These are phyloP conservation scores for Poeciliopsis paucimaculata DNA, from an alignment of 2,797 vertebrate species.

Conservation along the genomic window DNA sequence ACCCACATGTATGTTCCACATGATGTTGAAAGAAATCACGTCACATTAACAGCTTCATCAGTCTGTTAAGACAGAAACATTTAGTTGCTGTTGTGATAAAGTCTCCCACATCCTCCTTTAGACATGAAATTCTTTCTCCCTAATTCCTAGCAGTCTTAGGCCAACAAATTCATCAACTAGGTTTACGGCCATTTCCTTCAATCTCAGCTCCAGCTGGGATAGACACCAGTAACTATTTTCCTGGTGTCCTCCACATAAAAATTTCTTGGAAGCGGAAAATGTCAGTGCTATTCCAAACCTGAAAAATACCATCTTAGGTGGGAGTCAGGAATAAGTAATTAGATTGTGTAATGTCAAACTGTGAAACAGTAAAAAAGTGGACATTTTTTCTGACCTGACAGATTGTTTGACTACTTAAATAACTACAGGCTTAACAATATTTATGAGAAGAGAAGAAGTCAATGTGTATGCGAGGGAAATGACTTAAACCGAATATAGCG, in stretches of 20 bases:
- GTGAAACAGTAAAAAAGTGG: neutral
- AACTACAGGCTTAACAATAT: neutral
- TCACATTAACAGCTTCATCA: neutral
- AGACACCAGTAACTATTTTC: neutral
- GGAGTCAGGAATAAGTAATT: neutral
- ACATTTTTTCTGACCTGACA: neutral
- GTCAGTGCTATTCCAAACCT: neutral
- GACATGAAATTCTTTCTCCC: neutral
- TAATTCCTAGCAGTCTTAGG: neutral
- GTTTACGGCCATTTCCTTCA: neutral
- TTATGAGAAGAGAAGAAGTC: neutral
- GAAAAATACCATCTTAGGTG: neutral
- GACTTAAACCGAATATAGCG: neutral
- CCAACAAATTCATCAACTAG: neutral
- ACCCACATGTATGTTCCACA: neutral
- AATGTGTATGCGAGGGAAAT: neutral
- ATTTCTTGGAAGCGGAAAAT: neutral
- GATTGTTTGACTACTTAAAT: neutral
- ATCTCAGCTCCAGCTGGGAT: too few relatives aligned
- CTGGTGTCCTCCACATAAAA: neutral
- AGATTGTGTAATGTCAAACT: neutral
- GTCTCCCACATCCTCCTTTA: neutral
- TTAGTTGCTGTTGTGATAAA: neutral
- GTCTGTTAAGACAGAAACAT: neutral
- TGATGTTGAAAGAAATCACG: neutral